Evolutionary conservation across 2,888 invertebrate genomes (phyloP), one percentile per base, ranked within the genome.

Genomic region (Dione juno): DNA sequence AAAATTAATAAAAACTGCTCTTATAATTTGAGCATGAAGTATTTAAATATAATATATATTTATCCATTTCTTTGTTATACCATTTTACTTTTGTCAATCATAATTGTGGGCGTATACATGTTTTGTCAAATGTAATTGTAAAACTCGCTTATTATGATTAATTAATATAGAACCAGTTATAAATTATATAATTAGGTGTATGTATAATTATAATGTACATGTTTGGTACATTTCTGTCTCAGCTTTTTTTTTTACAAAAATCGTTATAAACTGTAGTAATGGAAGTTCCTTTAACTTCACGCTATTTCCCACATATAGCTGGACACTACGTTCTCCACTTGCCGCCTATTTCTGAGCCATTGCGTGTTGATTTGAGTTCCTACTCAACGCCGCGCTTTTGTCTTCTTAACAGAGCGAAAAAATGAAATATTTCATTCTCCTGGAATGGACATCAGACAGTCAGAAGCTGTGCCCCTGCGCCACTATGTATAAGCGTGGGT

Each of bases 91-190:
- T 1, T 10, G 9, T 37, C 10, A 1, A 10, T 40, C 19, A 65
- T 35, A 8, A 57, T 41, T 64, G 74, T 74, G 61, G 74, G 74
- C 61, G 68, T 21, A 37, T 67, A 53, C 37, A 48, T 70, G 50
- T 63, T 74, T 66, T 74, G 71, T 72, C 72, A 48, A 70, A 70
- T 64, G 57, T 37, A 57, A 71, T 58, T 63, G 61, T 66, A 66
- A 57, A 70, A 67, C 54, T 68, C 37, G 67, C 59, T 68, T 21
- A 54, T n/a, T 13, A 50, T 68, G 70, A 67, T 66, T 70, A 74
- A 72, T 74, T 74, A 72, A 66, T 68, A 59, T 72, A 57, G 16
- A 72, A 74, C 70, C 63, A 63, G 74, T 74, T 69, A n/a, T 37
- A 65, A 64, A 48, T 66, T 61, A 72, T 70, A 72, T 61, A 72